These are phyloP conservation scores for Agapostemon virescens DNA, from an alignment of 2,888 invertebrate genomes.

Conservation along the genomic window DNA sequence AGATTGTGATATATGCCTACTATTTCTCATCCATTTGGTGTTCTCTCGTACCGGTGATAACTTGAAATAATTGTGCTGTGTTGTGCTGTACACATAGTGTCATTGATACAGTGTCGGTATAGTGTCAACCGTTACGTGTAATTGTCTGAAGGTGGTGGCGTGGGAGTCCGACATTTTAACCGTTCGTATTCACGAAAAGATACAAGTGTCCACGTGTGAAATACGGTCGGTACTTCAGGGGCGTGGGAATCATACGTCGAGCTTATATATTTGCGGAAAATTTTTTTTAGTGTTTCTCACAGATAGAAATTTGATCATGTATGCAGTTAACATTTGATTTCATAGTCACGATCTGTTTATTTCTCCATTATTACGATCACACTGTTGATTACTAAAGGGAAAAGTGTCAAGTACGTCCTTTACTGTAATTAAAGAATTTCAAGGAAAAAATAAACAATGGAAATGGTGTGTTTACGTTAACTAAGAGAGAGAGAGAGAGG, in stretches of 20 bases:
- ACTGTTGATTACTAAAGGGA: conserved; percentile 51
- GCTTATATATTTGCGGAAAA: conserved; percentile 11
- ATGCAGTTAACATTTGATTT: conserved; percentile 52
- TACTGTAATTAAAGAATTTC: conserved; percentile 13
- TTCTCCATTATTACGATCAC: conserved; percentile 38
- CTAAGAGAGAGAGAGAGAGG: neutral
- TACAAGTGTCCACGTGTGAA: conserved; percentile 71
- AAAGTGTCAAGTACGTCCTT: conserved; percentile 43
- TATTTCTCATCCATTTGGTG: conserved; percentile 32
- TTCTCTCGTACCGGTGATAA: conserved; percentile 24
- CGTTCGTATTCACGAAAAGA: conserved; percentile 55
- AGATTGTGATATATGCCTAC: conserved; percentile 42
- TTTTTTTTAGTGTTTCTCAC: conserved; percentile 25
- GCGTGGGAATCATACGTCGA: conserved; percentile 40
- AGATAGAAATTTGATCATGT: conserved; percentile 13
- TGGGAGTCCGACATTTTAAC: conserved; percentile 65
- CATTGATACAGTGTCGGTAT: conserved; percentile 44
- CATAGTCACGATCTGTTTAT: conserved; percentile 65
- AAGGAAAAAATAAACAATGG: conserved; percentile 6
- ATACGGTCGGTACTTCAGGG: conserved; percentile 49
- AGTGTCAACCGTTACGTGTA: conserved; percentile 56
- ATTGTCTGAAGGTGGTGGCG: conserved; percentile 53
- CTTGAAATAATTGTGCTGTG: conserved; percentile 38
- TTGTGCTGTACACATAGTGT: conserved; percentile 39
- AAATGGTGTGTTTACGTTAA: conserved; percentile 18